Evolutionary conservation across 2,888 invertebrate species (phyloP).

Genomic region (Aproaerema taeniolella): DNA sequence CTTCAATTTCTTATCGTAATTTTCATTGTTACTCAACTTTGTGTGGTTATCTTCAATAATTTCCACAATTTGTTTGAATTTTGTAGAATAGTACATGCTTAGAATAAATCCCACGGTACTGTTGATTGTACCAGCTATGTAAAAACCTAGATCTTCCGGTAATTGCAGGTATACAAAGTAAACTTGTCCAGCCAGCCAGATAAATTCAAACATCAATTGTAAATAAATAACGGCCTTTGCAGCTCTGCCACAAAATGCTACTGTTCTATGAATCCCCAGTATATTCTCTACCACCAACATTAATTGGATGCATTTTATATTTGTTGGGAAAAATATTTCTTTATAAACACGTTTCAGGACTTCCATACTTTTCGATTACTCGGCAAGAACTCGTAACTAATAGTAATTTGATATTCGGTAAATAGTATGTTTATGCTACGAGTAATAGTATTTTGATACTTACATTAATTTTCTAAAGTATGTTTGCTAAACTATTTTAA

Average conservation of each 20-base stretch:
- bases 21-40: no score
- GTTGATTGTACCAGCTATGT: neutral
- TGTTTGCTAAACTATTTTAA: no score
- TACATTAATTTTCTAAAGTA: slow-evolving; percentile 13
- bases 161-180: neutral
- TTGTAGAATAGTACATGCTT: neutral
- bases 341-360: neutral
- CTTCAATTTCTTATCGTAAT: no score
- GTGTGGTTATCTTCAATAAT: no score
- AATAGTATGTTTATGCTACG: no score
- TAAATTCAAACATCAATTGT: neutral
- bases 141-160: neutral
- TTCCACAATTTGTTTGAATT: neutral
- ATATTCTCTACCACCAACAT: neutral
- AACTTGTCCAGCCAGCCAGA: neutral
- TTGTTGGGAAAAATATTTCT: neutral
- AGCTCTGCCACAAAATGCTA: neutral
- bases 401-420: no score
- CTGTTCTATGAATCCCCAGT: neutral
- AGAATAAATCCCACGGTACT: neutral
- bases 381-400: no score
- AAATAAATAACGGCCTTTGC: neutral
- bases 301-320: neutral
- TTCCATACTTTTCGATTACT: no score
- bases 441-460: no score